Base-by-base conservation (phyloP, 2,797 vertebrate species). In the Arrhamphus sclerolepis region DNA sequence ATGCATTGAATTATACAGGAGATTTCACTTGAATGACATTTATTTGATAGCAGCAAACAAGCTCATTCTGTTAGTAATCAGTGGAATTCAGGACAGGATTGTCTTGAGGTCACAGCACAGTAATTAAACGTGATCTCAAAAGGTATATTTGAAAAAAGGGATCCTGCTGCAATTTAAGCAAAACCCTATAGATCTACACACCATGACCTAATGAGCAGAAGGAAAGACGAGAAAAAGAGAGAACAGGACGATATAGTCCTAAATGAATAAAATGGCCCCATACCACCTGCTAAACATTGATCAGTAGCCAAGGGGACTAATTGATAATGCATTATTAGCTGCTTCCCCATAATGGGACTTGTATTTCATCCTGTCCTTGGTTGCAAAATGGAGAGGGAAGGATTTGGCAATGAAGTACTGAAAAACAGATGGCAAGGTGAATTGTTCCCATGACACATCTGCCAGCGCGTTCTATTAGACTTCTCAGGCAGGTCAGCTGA, bases 251-350 rank as follows among this genome's bases (percentile, higher is more conserved):
- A 78, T 83, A 82, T 75, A 79, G 78, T 81, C 84, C 85, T 87
- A 86, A 92, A 91, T 89, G 89, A 88, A 86, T 62, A 31, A 85
- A 90, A 92, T 90, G 83, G 89, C 78, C 83, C 79, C 77, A 67
- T 75, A 90, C 89, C 91, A 92, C 92, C 92, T 93, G 90, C 89
- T 83, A 85, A 71, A 82, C 90, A 92, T 93, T 85, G 89, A 93
- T 94, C 92, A 91, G 81, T 86, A 83, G 88, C 88, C 82, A 89
- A 89, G 63, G 86, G 85, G 89, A 85, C 91, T 92, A 92, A 93
- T 93, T 92, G 92, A 93, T 92, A 91, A 93, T 86, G 86, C 89
- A 87, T 92, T 92, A 92, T 92, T 92, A 91, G 91, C 90, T 77
- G 89, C 81, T 80, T 85, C 77, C 67, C 75, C 75, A 79, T 92